Conservation (phyloP, 2,888 invertebrate species). For the Hypsopygia costalis region DNA sequence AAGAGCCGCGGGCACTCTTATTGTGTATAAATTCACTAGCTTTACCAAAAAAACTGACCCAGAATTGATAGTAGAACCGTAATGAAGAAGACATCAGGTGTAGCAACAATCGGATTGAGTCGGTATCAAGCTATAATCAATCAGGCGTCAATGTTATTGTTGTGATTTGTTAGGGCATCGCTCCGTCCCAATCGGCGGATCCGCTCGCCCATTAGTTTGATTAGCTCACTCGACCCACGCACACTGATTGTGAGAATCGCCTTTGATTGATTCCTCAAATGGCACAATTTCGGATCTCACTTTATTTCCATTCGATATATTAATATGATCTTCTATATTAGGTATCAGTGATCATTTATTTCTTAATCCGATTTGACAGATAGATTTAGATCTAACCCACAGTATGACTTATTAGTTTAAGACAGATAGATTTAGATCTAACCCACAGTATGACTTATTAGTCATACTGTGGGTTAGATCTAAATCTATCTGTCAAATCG, state of each 20-base stretch:
- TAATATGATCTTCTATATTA: background rate
- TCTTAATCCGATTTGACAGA: no score
- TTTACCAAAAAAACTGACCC: no score
- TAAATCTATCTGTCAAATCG: no score
- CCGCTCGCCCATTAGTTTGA: constrained; percentile 66
- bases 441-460: no score
- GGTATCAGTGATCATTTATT: background rate
- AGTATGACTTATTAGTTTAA: no score
- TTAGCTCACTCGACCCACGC: constrained; percentile 70
- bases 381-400: no score
- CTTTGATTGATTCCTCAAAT: constrained; percentile 73
- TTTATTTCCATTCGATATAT: background rate
- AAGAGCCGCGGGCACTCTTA: no score
- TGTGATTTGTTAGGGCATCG: constrained; percentile 43
- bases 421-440: no score
- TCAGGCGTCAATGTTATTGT: constrained; percentile 67
- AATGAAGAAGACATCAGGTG: constrained; percentile 53
- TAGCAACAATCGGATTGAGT: constrained; percentile 56
- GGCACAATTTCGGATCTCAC: constrained; percentile 36
- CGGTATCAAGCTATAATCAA: constrained; percentile 56
- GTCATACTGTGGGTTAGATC: no score
- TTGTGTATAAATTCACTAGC: no score
- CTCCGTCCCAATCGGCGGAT: constrained; percentile 27
- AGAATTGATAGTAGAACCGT: background rate
- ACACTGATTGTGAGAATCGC: constrained; percentile 64